Conservation (phyloP, 2,888 invertebrate species). For the Andrena praecox region DNA sequence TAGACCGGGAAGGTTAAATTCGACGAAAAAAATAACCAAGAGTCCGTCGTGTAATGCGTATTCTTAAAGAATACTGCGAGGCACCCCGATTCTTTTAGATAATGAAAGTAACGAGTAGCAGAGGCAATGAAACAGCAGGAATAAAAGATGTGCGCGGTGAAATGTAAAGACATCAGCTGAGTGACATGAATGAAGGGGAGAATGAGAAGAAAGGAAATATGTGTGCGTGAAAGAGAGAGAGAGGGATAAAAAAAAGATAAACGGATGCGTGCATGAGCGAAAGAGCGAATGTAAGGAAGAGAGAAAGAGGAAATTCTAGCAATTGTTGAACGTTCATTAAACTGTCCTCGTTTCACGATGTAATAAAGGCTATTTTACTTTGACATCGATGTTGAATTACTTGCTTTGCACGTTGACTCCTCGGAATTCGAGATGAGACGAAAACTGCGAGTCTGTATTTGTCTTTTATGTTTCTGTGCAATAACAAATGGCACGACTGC, state of each 20-base stretch:
- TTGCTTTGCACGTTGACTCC: constrained; percentile 7
- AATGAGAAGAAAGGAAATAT: neutral
- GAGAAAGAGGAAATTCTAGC: constrained; percentile 65
- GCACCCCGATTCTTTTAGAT: constrained; percentile 53
- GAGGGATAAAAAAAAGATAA: neutral
- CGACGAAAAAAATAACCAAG: constrained; percentile 21
- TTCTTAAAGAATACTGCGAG: constrained; percentile 57
- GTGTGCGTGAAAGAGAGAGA: neutral
- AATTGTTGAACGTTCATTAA: constrained; percentile 75
- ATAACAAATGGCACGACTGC: neutral
- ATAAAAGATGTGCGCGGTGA: constrained; percentile 44
- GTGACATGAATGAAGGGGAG: constrained; percentile 39
- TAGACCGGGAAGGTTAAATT: constrained; percentile 26
- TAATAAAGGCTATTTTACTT: constrained; percentile 77
- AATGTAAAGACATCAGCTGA: constrained; percentile 41
- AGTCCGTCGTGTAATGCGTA: constrained; percentile 54
- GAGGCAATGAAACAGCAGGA: constrained; percentile 11
- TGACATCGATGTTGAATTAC: constrained; percentile 61
- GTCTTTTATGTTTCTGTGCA: constrained; percentile 12
- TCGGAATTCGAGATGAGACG: neutral
- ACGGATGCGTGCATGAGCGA: constrained; percentile 22
- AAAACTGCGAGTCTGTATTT: neutral
- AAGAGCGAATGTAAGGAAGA: constrained; percentile 35
- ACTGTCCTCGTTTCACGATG: constrained; percentile 75
- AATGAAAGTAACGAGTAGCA: constrained; percentile 29